A percentile compares a stretch with the other conserved stretches of the same genome.
Evolutionary conservation across 2,113 vertebrate species (phyloP).

Genomic region (Pongo abelii): DNA sequence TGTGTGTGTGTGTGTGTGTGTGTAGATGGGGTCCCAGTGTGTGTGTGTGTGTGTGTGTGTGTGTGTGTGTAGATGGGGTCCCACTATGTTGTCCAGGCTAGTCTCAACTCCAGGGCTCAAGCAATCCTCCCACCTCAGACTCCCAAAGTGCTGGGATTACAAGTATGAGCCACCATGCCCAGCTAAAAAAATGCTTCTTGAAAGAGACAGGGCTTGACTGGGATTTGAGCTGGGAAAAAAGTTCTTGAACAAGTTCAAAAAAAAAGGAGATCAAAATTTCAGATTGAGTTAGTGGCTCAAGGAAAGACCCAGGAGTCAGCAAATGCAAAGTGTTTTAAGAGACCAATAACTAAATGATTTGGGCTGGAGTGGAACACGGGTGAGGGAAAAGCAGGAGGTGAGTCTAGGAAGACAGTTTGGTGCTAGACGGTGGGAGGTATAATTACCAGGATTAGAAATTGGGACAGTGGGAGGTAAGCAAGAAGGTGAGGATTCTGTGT

Average conservation of each 20-base stretch:
- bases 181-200: not conserved
- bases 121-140: too few species aligned
- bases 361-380: not conserved
- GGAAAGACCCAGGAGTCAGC: not conserved
- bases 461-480: not conserved
- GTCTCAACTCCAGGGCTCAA: too few species aligned
- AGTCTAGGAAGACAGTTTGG: not conserved
- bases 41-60: too few species aligned
- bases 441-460: not conserved
- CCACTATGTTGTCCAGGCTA: too few species aligned
- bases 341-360: not conserved
- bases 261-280: not conserved
- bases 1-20: too few species aligned
- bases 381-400: not conserved
- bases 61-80: too few species aligned
- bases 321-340: not conserved
- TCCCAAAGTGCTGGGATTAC: too few species aligned
- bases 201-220: not conserved
- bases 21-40: too few species aligned
- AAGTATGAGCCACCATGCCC: too few species aligned
- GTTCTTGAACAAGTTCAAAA: not conserved
- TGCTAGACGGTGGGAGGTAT: not conserved
- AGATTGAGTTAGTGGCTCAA: not conserved
- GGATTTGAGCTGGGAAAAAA: not conserved
- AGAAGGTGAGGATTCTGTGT: not conserved